Evolutionary conservation across 1,140 invertebrate genomes (phyloP), one percentile per base, ranked within the genome.

Genomic region (Brachionus koreanus): DNA sequence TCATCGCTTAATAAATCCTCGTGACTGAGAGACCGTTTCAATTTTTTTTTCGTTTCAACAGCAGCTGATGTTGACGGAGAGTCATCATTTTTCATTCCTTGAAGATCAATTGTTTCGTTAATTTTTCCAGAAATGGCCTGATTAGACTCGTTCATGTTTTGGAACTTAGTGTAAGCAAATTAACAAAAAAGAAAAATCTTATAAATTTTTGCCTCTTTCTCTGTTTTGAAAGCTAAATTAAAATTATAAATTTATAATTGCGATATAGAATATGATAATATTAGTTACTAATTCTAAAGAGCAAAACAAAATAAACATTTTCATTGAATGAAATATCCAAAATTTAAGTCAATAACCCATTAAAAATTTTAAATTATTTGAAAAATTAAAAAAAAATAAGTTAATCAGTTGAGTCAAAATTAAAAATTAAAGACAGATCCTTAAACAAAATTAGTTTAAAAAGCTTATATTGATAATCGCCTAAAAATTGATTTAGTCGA

Each of bases 211-310:
- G 49, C 49, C 49, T 57, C 49, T 57, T 19, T 57, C 49, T 57
- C 49, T 57, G 49, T 57, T 57, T 57, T 57, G n/a, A 57, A 57
- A 57, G 49, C 49, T 57, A 57, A 19, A 57, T 57, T 57, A 57
- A 57, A 57, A 57, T 57, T 57, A 6, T 6, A 25, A 5, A 57
- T 19, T 57, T 23, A 57, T 57, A 57, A 57, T 57, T 25, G 1
- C 5, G 49, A 25, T 57, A 23, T 57, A 25, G 9, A 7, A 57
- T 7, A 57, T 57, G 19, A 57, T 57, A 57, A 57, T 57, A 57
- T 57, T 25, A 7, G n/a, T 57, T 19, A 23, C 49, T 19, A 57
- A 57, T 23, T 25, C n/a, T 0, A 9, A 2, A 0, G 7, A 57
- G 49, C 49, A 57, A 57, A 57, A 57, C 19, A 19, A 57, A 19